Conservation (phyloP, 2,797 vertebrate genomes). For the Buceros bicornis region DNA sequence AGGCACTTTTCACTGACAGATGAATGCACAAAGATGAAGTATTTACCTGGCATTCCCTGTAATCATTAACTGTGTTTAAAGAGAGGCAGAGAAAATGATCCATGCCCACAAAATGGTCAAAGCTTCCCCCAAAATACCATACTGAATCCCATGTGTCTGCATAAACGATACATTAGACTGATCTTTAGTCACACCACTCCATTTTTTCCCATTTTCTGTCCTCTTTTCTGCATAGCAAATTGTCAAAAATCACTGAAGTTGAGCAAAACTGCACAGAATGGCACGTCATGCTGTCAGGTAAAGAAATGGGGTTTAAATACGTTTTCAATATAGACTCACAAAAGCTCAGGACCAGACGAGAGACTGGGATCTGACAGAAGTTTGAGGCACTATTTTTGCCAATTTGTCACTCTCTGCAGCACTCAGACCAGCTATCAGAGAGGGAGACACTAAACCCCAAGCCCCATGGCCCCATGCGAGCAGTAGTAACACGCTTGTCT, state of each 20-base stretch:
- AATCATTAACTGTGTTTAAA: not conserved
- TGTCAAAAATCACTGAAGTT: not conserved
- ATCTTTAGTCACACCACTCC: not conserved
- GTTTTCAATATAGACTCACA: not conserved
- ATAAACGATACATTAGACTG: not conserved
- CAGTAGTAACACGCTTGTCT: not conserved
- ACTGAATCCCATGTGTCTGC: fast-evolving
- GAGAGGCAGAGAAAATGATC: not conserved
- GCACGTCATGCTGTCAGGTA: not conserved
- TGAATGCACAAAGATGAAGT: fast-evolving
- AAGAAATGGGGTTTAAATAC: not conserved
- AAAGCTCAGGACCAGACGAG: not conserved
- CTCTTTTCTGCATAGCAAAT: not conserved
- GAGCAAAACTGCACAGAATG: not conserved
- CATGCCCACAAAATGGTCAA: fast-evolving
- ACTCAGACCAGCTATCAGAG: not conserved
- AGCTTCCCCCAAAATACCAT: not conserved
- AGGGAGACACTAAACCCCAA: not conserved
- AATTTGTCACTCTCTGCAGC: not conserved
- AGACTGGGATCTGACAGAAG: not conserved
- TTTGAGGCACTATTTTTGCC: not conserved
- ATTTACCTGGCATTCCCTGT: not conserved
- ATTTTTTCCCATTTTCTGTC: not conserved
- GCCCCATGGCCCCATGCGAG: not conserved
- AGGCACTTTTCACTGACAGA: fast-evolving